Percentiles rank a stretch among this genome's conserved stretches.
Conservation (phyloP, 1,140 invertebrate species). For the Lucilia cuprina region DNA sequence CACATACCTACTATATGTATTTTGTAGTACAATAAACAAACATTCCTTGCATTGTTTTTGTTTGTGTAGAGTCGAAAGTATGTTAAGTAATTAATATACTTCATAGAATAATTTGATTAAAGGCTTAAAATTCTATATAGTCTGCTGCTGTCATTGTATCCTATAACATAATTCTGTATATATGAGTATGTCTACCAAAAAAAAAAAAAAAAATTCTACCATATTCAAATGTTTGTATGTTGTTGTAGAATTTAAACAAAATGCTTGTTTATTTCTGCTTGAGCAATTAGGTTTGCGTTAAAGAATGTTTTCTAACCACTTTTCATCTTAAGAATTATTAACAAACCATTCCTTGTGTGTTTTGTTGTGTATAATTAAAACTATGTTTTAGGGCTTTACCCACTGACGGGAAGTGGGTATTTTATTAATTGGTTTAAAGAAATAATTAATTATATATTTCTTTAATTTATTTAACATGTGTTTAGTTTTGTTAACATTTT, state of each 20-base stretch:
- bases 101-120: slow-evolving; percentile 28
- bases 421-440: no score
- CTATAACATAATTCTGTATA: neutral
- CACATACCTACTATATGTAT: no score
- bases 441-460: no score
- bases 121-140: neutral
- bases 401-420: neutral
- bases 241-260: neutral
- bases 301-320: neutral
- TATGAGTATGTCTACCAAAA: neutral
- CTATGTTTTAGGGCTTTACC: neutral
- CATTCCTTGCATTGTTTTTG: neutral
- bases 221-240: neutral
- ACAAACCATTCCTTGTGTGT: neutral
- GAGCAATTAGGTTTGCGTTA: neutral
- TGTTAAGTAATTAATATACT: slow-evolving; percentile 29
- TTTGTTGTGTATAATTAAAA: neutral
- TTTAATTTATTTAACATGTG: no score
- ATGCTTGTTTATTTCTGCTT: slow-evolving; percentile 7
- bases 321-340: slow-evolving; percentile 11
- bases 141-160: neutral
- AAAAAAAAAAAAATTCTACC: neutral
- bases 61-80: neutral
- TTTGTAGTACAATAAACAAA: no score
- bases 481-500: no score